Conservation (phyloP, 2,113 vertebrate species). For the Podarcis cretensis region DNA sequence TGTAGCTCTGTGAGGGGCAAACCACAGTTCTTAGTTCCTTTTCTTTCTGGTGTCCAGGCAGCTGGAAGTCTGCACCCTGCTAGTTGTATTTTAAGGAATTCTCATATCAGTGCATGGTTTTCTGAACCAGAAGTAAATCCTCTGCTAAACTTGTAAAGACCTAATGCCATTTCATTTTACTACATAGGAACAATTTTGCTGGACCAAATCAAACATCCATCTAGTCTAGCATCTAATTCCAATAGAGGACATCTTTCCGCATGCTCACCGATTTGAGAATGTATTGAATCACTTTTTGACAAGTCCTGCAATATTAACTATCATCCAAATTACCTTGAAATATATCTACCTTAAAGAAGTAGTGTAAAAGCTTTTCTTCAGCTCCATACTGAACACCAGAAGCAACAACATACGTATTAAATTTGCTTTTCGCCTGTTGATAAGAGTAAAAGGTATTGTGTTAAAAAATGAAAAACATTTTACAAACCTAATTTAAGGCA, state of each 20-base stretch:
- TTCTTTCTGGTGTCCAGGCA: not conserved
- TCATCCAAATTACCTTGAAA: slow-evolving; percentile 1
- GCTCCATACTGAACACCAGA: slow-evolving; percentile 91
- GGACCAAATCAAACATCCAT: not conserved
- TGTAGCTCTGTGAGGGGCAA: no score
- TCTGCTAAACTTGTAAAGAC: not conserved
- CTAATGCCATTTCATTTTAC: not conserved
- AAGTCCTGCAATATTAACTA: slow-evolving; percentile 1
- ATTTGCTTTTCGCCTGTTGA: slow-evolving; percentile 77
- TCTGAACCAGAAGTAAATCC: not conserved
- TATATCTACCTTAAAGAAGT: slow-evolving; percentile 88
- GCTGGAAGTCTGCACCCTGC: not conserved
- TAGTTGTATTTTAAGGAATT: not conserved
- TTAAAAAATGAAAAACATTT: not conserved
- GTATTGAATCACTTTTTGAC: not conserved
- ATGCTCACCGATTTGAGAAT: not conserved
- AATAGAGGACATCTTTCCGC: not conserved
- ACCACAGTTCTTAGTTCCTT: not conserved
- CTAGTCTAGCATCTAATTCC: not conserved
- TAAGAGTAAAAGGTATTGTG: not conserved
- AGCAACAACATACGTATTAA: slow-evolving; percentile 87
- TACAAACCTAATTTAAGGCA: not conserved
- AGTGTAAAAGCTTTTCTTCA: slow-evolving; percentile 88
- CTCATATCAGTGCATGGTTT: not conserved
- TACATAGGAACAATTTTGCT: not conserved